These are phyloP conservation scores for Luperina testacea DNA, from an alignment of 2,888 invertebrate species.

Conservation along the genomic window DNA sequence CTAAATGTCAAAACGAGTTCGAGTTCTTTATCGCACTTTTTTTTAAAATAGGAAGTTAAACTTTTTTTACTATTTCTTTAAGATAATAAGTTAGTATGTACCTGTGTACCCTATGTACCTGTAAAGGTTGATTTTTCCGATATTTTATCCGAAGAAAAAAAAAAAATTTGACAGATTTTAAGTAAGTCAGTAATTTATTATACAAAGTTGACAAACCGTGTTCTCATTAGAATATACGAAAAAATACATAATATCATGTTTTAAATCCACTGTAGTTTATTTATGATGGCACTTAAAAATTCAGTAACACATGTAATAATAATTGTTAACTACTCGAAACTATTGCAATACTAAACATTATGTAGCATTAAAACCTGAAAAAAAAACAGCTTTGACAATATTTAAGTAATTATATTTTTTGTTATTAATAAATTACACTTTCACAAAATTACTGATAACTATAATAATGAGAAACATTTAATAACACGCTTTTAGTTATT, in stretches of 20 bases:
- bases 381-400: constrained; percentile 19
- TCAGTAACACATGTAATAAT: constrained; percentile 25
- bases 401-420: constrained; percentile 2
- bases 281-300: constrained; percentile 53
- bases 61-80: neutral
- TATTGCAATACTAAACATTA: constrained; percentile 39
- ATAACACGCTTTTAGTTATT: constrained; percentile 49
- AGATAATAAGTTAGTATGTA: too few species aligned
- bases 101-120: too few species aligned
- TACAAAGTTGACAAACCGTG: constrained; percentile 20
- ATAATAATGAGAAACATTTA: constrained; percentile 51
- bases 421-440: constrained; percentile 41
- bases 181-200: neutral
- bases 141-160: neutral
- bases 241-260: constrained; percentile 47
- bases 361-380: constrained; percentile 15
- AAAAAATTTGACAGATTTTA: neutral
- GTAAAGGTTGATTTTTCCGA: neutral
- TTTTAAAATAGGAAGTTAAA: too few species aligned
- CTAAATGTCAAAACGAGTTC: neutral
- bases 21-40: neutral
- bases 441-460: constrained; percentile 48
- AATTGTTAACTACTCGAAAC: constrained; percentile 1
- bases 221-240: constrained; percentile 4
- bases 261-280: constrained; percentile 48